A percentile compares a stretch with the other conserved stretches of the same genome.
Evolutionary conservation across 2,797 vertebrate genomes (phyloP).

Genomic region (Babyrousa celebensis): DNA sequence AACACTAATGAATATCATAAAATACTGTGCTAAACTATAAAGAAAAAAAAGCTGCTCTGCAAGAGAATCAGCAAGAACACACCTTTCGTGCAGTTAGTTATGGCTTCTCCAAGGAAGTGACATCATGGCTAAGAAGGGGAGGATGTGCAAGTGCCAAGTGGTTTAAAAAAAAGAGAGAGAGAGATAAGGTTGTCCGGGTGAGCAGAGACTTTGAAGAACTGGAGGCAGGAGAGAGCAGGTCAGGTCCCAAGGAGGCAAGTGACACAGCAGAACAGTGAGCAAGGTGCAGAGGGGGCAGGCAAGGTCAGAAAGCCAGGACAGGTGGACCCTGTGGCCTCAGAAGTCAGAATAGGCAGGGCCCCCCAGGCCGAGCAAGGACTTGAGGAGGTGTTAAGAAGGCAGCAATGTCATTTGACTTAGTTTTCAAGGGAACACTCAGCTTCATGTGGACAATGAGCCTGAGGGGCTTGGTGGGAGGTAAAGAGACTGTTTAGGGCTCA

Average conservation of each 20-base stretch:
- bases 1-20: constrained; percentile 27
- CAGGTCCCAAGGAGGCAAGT: neutral
- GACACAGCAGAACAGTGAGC: neutral
- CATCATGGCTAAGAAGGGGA: neutral
- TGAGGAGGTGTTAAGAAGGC: too few species aligned
- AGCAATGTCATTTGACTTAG: neutral
- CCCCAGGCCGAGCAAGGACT: neutral
- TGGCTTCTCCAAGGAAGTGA: neutral
- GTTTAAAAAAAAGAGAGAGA: too few species aligned
- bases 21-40: neutral
- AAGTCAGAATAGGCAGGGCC: neutral
- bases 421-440: neutral
- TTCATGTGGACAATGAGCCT: neutral
- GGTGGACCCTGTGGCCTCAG: fast-evolving
- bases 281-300: too few species aligned
- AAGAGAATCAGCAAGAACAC: neutral
- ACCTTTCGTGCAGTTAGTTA: neutral
- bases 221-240: neutral
- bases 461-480: neutral
- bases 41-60: neutral
- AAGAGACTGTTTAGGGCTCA: neutral
- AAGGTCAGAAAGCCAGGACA: neutral
- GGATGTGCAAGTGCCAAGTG: neutral
- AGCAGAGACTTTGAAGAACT: neutral
- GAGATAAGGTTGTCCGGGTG: neutral